Base-by-base conservation (phyloP, 2,888 invertebrate genomes). In the Neoaliturus tenellus region DNA sequence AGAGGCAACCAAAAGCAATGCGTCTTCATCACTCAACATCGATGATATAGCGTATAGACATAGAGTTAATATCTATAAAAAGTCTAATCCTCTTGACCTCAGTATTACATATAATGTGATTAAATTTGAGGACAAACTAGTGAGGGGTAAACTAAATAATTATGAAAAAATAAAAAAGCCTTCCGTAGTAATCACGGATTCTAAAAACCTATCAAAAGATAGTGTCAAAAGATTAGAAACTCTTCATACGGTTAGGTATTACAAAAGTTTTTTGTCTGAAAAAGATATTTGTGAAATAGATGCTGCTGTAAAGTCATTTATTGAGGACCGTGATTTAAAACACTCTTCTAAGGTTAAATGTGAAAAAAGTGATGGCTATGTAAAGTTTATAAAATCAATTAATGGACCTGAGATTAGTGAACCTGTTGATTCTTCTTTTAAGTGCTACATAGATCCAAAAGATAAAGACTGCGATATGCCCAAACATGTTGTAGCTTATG, bases 401-500 rank as follows among this genome's bases (percentile, higher is more conserved):
- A n/a, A n/a, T n/a, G n/a, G n/a, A n/a, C n/a, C n/a, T n/a, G n/a
- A n/a, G n/a, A n/a, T n/a, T n/a, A n/a, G n/a, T n/a, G n/a, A n/a
- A n/a, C n/a, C n/a, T n/a, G n/a, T n/a, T n/a, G n/a, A n/a, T n/a
- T n/a, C n/a, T 35, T 35, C 4, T 35, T 35, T 35, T 2, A 44
- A 8, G 17, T 62, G 62, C 14, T 31, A 5, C 25, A 14, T 12
- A 25, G 62, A 62, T 12, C 5, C 28, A 14, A 62, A 62, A 2
- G 3, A 28, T 62, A 31, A 62, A 0, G 31, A 62, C 28, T 25
- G 28, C 62, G 31, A 31, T 14, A 3, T 62, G 20, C 62, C 62
- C 4, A 62, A 62, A 62, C 62, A 62, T 62, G 62, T 62, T 8
- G 62, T 62, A 17, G 62, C 62, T 20, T 62, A 28, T 17, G 62